A percentile compares a stretch with the other conserved stretches of the same genome.
Evolutionary conservation across 2,113 vertebrate genomes (phyloP).

Genomic region (Triplophysa rosa): DNA sequence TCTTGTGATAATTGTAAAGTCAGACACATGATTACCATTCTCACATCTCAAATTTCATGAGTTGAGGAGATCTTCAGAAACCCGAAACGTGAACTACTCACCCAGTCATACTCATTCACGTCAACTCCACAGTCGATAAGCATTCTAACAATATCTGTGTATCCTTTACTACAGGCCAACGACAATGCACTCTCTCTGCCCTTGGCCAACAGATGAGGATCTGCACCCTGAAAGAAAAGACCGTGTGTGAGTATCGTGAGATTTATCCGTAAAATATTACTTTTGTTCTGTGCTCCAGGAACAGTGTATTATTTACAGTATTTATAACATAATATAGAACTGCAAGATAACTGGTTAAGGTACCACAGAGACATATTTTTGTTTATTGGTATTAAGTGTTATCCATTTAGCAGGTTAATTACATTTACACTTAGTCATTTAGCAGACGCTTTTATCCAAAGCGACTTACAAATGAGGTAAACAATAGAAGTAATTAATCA

Average conservation of each 20-base stretch:
- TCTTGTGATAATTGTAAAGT: neutral
- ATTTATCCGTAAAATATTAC: neutral
- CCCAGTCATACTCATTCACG: slow-evolving; percentile 98
- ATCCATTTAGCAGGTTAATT: too few relatives aligned
- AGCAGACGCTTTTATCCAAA: too few relatives aligned
- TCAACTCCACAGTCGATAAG: slow-evolving; percentile 96
- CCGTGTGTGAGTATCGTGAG: neutral
- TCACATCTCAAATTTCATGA: neutral
- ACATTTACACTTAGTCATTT: too few relatives aligned
- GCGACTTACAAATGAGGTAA: too few relatives aligned
- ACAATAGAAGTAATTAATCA: too few relatives aligned
- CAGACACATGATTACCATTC: neutral
- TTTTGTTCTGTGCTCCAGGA: neutral
- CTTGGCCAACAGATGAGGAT: slow-evolving; percentile 92
- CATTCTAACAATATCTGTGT: slow-evolving; percentile 98
- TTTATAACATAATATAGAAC: too few relatives aligned
- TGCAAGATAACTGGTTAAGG: too few relatives aligned
- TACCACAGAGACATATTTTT: too few relatives aligned
- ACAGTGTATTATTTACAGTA: too few relatives aligned
- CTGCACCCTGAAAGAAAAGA: slow-evolving; percentile 79
- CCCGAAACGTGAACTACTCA: slow-evolving; percentile 62
- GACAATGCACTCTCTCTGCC: slow-evolving; percentile 95
- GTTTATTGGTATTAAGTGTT: too few relatives aligned
- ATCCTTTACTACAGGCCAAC: slow-evolving; percentile 94
- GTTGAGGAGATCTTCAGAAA: neutral